Base-by-base conservation (phyloP, 2,888 invertebrate species). In the Meloe dianella region DNA sequence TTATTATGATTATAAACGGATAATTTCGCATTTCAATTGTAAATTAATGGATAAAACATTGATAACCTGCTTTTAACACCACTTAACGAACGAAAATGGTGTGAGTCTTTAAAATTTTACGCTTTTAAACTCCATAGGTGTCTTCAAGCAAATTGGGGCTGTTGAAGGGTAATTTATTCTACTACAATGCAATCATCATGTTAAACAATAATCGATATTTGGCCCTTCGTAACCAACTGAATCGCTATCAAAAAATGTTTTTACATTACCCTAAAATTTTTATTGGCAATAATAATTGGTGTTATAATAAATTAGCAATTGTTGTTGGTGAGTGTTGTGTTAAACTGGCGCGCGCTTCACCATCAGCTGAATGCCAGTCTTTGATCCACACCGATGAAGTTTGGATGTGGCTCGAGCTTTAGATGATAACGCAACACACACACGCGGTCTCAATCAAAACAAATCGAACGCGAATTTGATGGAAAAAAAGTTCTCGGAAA, bases 361-460 rank as follows among this genome's bases (percentile, higher is more conserved):
- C 41, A 60, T n/a, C 47, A 47, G 20, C 47, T 17, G 20, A 12
- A 8, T 57, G 62, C 62, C 67, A 67, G 67, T 67, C 67, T 67
- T 67, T 64, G 61, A 67, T 61, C 57, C 41, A 61, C 67, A 61
- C 29, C 61, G 61, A 57, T 47, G 17, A 61, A 29, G 67, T 67
- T 83, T 97, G 57, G 89, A 89, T 61, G 97, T 97, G 87, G 91
- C 94, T 77, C 88, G 92, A 79, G 89, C 89, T 8, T 96, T 95
- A 95, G 95, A 95, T 0, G 82, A 87, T 27, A 54, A 27, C 54
- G 54, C 7, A 14, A 54, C n/a, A 54, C 54, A 54, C n/a, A 54
- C 54, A 54, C 54, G 54, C 54, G 54, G 22, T 27, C n/a, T n/a
- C 14, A n/a, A 54, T 51, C 24, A 54, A 27, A 54, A 54, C 54